Evolutionary conservation across 2,888 invertebrate genomes (phyloP).

Genomic region (Leptogaster cylindrica): DNA sequence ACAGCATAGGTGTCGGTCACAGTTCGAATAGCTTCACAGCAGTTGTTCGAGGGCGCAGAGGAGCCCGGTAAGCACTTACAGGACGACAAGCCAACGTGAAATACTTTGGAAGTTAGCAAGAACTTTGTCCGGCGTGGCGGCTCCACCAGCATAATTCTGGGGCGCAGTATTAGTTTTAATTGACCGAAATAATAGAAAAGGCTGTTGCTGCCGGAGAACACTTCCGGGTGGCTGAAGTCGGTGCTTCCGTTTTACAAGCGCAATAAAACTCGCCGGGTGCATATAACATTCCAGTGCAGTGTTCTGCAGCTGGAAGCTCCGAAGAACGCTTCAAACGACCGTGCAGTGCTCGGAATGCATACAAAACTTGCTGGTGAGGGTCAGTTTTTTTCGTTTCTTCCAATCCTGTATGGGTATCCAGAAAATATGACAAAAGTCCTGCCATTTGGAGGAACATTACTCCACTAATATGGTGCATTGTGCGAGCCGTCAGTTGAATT

Average conservation of each 20-base stretch:
- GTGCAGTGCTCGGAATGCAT: not conserved
- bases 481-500: too few species aligned
- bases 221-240: not conserved
- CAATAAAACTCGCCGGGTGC: not conserved
- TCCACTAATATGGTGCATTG: too few species aligned
- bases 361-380: not conserved
- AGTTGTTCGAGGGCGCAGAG: too few species aligned
- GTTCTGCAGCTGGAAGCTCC: not conserved
- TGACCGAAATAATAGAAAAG: constrained; percentile 3
- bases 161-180: not conserved
- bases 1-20: too few species aligned
- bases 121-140: not conserved
- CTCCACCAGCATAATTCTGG: not conserved
- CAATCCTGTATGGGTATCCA: too few species aligned
- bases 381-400: not conserved
- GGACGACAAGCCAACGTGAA: too few species aligned
- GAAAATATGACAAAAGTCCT: too few species aligned
- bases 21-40: too few species aligned
- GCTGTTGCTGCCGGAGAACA: not conserved
- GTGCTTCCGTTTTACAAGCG: not conserved
- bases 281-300: not conserved
- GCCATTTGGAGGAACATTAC: too few species aligned
- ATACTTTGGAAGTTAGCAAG: too few species aligned
- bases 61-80: too few species aligned
- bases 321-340: not conserved